Evolutionary conservation across 2,113 vertebrate species (phyloP).

Genomic region (Rhodinocichla rosea): DNA sequence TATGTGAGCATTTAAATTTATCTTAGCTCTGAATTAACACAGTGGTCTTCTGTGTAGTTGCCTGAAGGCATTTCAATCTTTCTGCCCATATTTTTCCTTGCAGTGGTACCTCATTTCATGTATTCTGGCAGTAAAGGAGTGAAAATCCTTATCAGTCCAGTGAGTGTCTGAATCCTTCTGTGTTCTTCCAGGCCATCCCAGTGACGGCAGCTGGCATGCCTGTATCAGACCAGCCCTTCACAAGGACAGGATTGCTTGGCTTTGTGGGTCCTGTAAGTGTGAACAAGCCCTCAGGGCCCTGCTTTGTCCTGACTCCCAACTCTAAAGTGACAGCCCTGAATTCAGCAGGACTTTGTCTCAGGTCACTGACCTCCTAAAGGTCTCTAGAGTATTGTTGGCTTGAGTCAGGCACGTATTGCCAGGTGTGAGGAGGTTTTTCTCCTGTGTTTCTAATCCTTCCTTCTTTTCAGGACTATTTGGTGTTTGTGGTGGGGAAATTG

Average conservation of each 20-base stretch:
- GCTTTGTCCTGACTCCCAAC: neutral
- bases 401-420: neutral
- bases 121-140: neutral
- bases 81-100: neutral
- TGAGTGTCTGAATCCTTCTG: neutral
- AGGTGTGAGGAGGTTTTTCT: neutral
- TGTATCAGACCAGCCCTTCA: slow-evolving; percentile 83
- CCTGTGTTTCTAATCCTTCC: neutral
- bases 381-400: neutral
- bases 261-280: slow-evolving; percentile 90
- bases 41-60: neutral
- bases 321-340: neutral
- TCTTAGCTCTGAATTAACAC: neutral
- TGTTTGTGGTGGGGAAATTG: slow-evolving; percentile 92
- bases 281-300: neutral
- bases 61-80: neutral
- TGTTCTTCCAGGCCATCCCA: slow-evolving; percentile 79
- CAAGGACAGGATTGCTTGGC: slow-evolving; percentile 89
- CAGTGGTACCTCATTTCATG: neutral
- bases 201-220: slow-evolving; percentile 77
- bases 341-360: neutral
- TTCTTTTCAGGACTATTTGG: slow-evolving; percentile 82
- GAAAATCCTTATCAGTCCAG: neutral
- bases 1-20: neutral
- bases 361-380: neutral